These are phyloP conservation scores for Xyrauchen texanus DNA, from an alignment of 2,113 vertebrate genomes.

Conservation along the genomic window DNA sequence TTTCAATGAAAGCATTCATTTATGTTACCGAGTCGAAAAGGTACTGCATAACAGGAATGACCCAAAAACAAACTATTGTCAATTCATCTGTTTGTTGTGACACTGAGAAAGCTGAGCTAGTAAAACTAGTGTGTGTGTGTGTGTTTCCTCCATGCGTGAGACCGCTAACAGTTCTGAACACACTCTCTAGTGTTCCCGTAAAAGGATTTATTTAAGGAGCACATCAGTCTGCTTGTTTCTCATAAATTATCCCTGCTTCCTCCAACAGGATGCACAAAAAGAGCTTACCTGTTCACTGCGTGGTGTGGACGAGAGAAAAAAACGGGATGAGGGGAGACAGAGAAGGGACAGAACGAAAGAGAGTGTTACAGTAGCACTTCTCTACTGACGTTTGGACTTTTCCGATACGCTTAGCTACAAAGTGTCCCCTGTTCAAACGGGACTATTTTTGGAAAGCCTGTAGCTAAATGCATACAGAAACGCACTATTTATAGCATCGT, in stretches of 20 bases:
- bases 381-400: slow-evolving; percentile 56
- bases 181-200: slow-evolving; percentile 37
- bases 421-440: slow-evolving; percentile 71
- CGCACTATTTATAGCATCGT: slow-evolving; percentile 69
- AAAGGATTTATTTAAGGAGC: slow-evolving; percentile 26
- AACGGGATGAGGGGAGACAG: not conserved
- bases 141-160: slow-evolving; percentile 30
- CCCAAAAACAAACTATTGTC: slow-evolving; percentile 65
- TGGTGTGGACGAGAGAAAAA: slow-evolving; percentile 7
- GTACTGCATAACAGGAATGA: slow-evolving; percentile 54
- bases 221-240: slow-evolving; percentile 34
- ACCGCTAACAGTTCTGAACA: slow-evolving; percentile 33
- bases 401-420: slow-evolving; percentile 70
- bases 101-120: not conserved
- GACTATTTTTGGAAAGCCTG: slow-evolving; percentile 73
- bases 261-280: slow-evolving; percentile 33
- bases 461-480: slow-evolving; percentile 72
- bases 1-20: not conserved
- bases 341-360: not conserved
- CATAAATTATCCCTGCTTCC: slow-evolving; percentile 46
- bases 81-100: slow-evolving; percentile 70
- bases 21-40: slow-evolving; percentile 30
- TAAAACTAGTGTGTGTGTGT: not conserved
- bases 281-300: slow-evolving; percentile 29
- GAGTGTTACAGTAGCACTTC: slow-evolving; percentile 20